Conservation (phyloP, 2,888 invertebrate species). For the Hydropsyche betteni region DNA sequence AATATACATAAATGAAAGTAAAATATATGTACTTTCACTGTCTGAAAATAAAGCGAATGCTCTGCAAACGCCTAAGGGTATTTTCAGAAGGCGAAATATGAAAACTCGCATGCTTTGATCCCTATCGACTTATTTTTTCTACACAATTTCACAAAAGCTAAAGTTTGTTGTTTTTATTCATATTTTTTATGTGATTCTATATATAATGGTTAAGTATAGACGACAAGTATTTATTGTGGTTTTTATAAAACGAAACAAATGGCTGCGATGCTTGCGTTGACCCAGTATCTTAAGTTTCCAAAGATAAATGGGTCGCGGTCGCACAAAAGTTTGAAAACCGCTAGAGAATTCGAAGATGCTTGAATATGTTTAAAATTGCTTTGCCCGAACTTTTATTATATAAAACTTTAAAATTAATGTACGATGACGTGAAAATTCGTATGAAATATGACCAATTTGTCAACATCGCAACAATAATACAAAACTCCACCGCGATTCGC, state of each 20-base stretch:
- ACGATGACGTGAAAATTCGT: too few relatives aligned
- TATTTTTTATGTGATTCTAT: too few relatives aligned
- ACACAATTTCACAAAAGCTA: background rate
- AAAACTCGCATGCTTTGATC: background rate
- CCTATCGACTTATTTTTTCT: background rate
- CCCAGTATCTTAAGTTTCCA: slow-evolving; percentile 4
- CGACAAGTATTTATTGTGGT: background rate
- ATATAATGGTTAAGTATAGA: background rate
- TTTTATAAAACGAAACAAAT: background rate
- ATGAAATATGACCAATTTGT: too few relatives aligned
- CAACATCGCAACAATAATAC: background rate
- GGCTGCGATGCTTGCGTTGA: slow-evolving; percentile 1
- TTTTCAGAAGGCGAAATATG: slow-evolving; percentile 9
- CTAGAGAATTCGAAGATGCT: too few relatives aligned
- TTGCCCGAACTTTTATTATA: too few relatives aligned
- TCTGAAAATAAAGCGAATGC: slow-evolving; percentile 4
- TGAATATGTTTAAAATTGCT: too few relatives aligned
- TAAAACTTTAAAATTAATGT: too few relatives aligned
- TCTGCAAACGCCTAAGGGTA: background rate
- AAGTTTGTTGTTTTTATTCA: too few relatives aligned
- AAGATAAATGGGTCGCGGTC: slow-evolving; percentile 18
- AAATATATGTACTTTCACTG: background rate
- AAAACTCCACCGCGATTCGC: too few relatives aligned
- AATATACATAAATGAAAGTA: too few relatives aligned
- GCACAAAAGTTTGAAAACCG: background rate